A percentile compares a stretch with the other conserved stretches of the same genome.
Evolutionary conservation across 30 jellyfish, hydroid and myxozoan genomes (phyloP).

Genomic region (Hydra vulgaris): DNA sequence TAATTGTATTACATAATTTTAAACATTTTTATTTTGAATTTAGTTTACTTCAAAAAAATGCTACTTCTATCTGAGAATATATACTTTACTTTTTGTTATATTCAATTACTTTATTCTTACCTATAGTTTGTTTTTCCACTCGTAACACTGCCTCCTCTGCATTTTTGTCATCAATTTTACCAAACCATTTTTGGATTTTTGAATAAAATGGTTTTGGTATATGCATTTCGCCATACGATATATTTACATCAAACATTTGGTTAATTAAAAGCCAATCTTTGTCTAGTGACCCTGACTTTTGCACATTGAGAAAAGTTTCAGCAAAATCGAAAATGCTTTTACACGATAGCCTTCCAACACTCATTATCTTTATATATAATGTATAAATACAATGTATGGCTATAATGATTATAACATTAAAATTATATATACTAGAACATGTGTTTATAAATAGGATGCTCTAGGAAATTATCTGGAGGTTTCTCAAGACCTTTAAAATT

Average conservation of each 20-base stretch:
- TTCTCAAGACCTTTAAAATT: no score
- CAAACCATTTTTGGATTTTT: conserved; percentile 33
- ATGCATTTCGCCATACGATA: conserved; percentile 11
- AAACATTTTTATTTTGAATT: no score
- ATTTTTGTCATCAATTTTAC: conserved; percentile 22
- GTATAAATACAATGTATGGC: no score
- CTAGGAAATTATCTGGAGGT: no score
- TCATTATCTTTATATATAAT: not conserved
- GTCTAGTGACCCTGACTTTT: not conserved
- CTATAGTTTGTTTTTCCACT: conserved; percentile 22
- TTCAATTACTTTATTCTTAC: not conserved
- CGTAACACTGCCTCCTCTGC: conserved; percentile 27
- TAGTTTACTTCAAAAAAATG: no score
- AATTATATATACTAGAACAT: no score
- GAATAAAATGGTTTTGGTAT: conserved; percentile 21
- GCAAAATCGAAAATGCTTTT: conserved; percentile 23
- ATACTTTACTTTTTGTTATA: no score
- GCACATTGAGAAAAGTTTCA: conserved; percentile 15
- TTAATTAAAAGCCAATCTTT: conserved; percentile 11
- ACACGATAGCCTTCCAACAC: not conserved
- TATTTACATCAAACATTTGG: conserved; percentile 12
- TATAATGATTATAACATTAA: no score
- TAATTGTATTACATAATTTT: no score
- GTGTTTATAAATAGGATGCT: no score
- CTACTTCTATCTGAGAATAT: no score